Percentiles rank a stretch among this genome's conserved stretches.
phyloP scores from a whole-genome alignment of 2,888 invertebrate species.

The Pseudanteris insignis region DNA sequence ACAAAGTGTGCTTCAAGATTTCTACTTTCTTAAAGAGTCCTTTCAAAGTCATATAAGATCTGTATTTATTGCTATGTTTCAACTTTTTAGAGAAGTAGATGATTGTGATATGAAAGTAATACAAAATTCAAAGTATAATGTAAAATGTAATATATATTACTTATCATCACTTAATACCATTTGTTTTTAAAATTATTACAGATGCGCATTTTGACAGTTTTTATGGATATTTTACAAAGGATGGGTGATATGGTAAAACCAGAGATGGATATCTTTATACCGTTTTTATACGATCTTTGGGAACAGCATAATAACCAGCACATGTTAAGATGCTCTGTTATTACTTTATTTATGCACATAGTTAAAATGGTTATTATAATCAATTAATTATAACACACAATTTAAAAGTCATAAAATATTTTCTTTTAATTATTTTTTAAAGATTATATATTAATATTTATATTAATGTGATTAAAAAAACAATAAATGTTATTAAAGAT shows the following conservation, averaged over 20 bases:
- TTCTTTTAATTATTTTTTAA: no score
- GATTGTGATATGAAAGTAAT: conserved; percentile 91
- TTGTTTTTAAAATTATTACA: no score
- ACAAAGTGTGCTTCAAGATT: conserved; percentile 87
- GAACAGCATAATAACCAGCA: conserved; percentile 80
- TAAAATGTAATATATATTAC: no score
- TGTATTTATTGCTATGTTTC: conserved; percentile 82
- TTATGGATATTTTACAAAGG: conserved; percentile 89
- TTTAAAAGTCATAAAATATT: no score
- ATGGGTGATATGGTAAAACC: conserved; percentile 80
- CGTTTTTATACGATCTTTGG: conserved; percentile 90
- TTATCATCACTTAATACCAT: no score
- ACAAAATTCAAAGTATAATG: no score
- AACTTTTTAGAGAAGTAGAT: conserved; percentile 83
- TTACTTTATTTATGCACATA: conserved; percentile 71
- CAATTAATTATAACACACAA: no score
- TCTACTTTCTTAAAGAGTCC: conserved; percentile 87
- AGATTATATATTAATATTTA: no score
- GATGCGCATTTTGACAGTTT: conserved; percentile 91
- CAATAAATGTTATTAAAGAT: no score
- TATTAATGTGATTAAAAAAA: no score
- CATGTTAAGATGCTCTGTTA: conserved; percentile 90
- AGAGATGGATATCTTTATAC: conserved; percentile 76
- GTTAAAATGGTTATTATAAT: no score
- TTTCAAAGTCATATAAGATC: conserved; percentile 85